Evolutionary conservation across 2,888 invertebrate genomes (phyloP).

Genomic region (Ditula angustiorana): DNA sequence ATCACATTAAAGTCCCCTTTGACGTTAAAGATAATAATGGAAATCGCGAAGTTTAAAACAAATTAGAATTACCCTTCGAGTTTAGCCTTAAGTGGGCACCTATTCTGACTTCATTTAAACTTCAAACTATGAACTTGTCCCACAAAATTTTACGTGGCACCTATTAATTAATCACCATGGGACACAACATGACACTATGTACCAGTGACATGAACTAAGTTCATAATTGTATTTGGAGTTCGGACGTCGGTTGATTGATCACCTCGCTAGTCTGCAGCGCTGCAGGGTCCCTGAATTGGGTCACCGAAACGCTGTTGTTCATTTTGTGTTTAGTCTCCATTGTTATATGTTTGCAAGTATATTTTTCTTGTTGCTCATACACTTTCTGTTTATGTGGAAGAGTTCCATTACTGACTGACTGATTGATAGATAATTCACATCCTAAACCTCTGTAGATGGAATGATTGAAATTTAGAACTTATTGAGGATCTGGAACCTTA

Average conservation of each 20-base stretch:
- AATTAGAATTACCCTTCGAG: too few species aligned
- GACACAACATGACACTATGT: conserved; percentile 64
- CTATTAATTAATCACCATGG: conserved; percentile 75
- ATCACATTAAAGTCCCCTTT: too few species aligned
- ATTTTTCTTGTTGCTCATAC: background rate
- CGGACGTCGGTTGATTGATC: conserved; percentile 81
- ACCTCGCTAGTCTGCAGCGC: conserved; percentile 47
- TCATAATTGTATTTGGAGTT: conserved; percentile 84
- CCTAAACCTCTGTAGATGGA: too few species aligned
- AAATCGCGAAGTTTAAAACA: too few species aligned
- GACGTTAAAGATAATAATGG: too few species aligned
- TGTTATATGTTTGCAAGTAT: background rate
- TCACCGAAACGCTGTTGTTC: conserved; percentile 31
- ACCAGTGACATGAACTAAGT: conserved; percentile 78
- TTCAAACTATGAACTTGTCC: conserved; percentile 18
- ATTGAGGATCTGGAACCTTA: too few species aligned
- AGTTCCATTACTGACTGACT: too few species aligned
- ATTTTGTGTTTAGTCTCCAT: conserved; percentile 25
- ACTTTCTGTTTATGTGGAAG: too few species aligned
- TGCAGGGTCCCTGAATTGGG: conserved; percentile 19
- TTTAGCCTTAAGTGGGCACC: background rate
- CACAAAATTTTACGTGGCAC: conserved; percentile 44
- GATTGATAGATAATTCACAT: too few species aligned
- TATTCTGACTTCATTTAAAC: background rate
- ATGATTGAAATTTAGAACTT: too few species aligned